Evolutionary conservation across 2,113 vertebrate species (phyloP).

Genomic region (Petroica traversi): DNA sequence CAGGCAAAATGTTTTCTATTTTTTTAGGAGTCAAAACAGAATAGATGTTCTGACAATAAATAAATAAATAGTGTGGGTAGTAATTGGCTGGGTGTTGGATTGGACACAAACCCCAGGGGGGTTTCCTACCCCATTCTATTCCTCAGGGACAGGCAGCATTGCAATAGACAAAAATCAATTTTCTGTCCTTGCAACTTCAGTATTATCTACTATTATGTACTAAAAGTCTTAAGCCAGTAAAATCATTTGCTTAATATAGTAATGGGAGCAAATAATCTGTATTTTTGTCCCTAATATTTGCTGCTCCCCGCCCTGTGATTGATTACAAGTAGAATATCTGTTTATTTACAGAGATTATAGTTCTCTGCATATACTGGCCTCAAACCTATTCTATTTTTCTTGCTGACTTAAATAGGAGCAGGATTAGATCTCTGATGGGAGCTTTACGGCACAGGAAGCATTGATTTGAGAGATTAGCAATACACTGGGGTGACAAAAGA

Average conservation of each 20-base stretch:
- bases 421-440: slow-evolving; percentile 3
- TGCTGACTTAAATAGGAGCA: not conserved
- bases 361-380: not conserved
- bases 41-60: not conserved
- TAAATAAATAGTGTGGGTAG: not conserved
- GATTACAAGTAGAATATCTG: not conserved
- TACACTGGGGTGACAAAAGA: not conserved
- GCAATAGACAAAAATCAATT: not conserved
- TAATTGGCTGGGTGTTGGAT: not conserved
- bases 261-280: not conserved
- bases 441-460: not conserved
- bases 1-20: not conserved
- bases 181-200: not conserved
- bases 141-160: not conserved
- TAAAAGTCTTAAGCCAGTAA: not conserved
- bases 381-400: not conserved
- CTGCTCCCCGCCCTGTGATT: not conserved
- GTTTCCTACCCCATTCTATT: not conserved
- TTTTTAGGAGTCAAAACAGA: not conserved
- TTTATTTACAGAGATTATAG: slow-evolving; percentile 1
- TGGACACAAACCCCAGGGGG: not conserved
- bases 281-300: not conserved
- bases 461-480: not conserved
- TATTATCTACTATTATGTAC: not conserved
- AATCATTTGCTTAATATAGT: not conserved